These are phyloP conservation scores for Elanoides forficatus DNA, from an alignment of 2,113 vertebrate genomes.

Conservation along the genomic window DNA sequence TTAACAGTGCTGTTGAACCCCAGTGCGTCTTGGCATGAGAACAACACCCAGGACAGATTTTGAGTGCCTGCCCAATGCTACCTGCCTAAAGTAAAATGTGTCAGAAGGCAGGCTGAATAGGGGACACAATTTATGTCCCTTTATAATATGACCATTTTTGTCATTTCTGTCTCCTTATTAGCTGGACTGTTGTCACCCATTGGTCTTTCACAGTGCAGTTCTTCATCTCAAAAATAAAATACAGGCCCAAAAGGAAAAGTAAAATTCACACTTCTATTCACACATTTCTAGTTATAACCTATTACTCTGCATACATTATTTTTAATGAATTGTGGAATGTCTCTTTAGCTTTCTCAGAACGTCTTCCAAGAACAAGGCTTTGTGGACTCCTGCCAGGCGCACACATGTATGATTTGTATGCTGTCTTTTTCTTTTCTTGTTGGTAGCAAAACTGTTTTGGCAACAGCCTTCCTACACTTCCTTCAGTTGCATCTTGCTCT, in stretches of 20 bases:
- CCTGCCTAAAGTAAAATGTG: background rate
- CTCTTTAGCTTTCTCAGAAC: conserved; percentile 18
- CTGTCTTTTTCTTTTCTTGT: background rate
- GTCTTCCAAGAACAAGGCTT: conserved; percentile 25
- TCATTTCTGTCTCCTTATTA: background rate
- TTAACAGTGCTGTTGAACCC: conserved; percentile 3
- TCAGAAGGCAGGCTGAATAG: background rate
- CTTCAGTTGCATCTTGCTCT: background rate
- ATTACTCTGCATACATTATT: conserved; percentile 18
- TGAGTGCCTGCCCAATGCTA: background rate
- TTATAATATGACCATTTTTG: background rate
- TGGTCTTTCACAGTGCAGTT: background rate
- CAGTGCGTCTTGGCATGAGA: background rate
- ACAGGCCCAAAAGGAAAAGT: background rate
- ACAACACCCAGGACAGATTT: background rate
- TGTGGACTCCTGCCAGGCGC: conserved; percentile 28
- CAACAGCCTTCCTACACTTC: background rate
- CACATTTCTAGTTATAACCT: background rate
- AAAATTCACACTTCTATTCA: background rate
- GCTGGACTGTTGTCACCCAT: background rate
- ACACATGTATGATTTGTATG: background rate
- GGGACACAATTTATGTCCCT: background rate
- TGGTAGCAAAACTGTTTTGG: background rate
- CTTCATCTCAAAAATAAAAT: background rate
- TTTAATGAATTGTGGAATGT: conserved; percentile 9